Evolutionary conservation across 2,888 invertebrate genomes (phyloP), one percentile per base, ranked within the genome.

Genomic region (Resseliella maxima): DNA sequence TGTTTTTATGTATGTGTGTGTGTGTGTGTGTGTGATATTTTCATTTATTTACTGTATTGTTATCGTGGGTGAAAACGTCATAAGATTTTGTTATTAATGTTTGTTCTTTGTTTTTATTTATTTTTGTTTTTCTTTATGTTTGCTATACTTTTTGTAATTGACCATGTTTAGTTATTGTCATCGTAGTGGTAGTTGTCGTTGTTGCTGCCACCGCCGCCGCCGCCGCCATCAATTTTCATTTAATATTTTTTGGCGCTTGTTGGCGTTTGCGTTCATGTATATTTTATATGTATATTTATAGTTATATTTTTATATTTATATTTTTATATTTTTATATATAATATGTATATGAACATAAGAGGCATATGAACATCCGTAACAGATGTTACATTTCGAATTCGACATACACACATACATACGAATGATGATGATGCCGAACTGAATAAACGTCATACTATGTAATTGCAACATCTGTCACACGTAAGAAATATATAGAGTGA

Each of bases 41-140:
- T 72, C 31, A 18, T n/a, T n/a, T n/a, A n/a, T n/a, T n/a, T n/a
- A n/a, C n/a, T n/a, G n/a, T n/a, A n/a, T n/a, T n/a, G n/a, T n/a
- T n/a, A 59, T 59, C 31, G n/a, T 72, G 72, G 72, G 72, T 72
- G 72, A 72, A 72, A 72, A 72, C 72, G 72, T 72, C 72, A 72
- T 72, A 72, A 72, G 72, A 72, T 31, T 72, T 72, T 27, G 72
- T 72, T 50, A n/a, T n/a, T n/a, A n/a, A n/a, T 50, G 12, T 15
- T 18, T 50, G 12, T 50, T 50, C 21, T 12, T 41, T 8, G 5
- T 12, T 8, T 41, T 41, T 41, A 5, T 41, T 41, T 12, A 41
- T 41, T 1, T 59, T 24, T 24, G 24, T 59, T 59, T n/a, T 24
- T 15, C 24, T 59, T 59, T 59, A n/a, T n/a, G n/a, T n/a, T 41